Percentiles rank a stretch among this genome's conserved stretches.
phyloP scores from a whole-genome alignment of 2,888 invertebrate species.

The Hirtodrosophila cameraria region DNA sequence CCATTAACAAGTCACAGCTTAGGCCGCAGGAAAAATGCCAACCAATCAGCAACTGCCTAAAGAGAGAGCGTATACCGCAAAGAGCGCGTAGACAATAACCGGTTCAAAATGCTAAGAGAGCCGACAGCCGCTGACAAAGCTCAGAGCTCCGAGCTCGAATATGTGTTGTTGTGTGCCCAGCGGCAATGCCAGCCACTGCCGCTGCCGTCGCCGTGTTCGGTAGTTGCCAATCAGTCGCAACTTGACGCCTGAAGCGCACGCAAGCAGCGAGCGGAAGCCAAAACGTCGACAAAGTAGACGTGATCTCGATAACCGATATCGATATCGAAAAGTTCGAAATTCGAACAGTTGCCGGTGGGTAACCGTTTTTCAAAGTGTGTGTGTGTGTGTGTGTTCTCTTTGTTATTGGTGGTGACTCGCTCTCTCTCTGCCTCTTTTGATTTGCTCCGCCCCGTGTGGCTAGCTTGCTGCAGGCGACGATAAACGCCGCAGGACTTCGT shows the following conservation, averaged over 20 bases:
- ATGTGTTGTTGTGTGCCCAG: constrained; percentile 66
- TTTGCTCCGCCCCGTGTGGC: constrained; percentile 69
- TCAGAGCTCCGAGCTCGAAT: too few relatives aligned
- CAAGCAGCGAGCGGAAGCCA: constrained; percentile 66
- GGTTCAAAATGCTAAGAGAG: constrained; percentile 64
- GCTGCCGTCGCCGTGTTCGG: too few relatives aligned
- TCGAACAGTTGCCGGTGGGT: constrained; percentile 40
- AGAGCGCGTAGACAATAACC: constrained; percentile 49
- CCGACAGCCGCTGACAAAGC: constrained; percentile 39
- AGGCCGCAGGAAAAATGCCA: constrained; percentile 56
- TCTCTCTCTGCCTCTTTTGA: constrained; percentile 39
- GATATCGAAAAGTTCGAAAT: constrained; percentile 28
- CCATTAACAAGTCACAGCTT: constrained; percentile 68
- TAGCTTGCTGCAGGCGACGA: constrained; percentile 82
- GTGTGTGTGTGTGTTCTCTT: constrained; percentile 10
- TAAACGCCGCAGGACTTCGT: constrained; percentile 81
- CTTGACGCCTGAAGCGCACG: constrained; percentile 76
- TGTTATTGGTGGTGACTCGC: constrained; percentile 24
- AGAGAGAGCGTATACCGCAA: constrained; percentile 52
- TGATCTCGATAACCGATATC: constrained; percentile 18
- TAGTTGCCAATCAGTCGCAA: constrained; percentile 63
- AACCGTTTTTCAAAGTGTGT: constrained; percentile 20
- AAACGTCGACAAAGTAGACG: constrained; percentile 14
- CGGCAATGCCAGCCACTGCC: constrained; percentile 64
- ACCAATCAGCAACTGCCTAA: constrained; percentile 70